Base-by-base conservation (phyloP, 2,797 vertebrate genomes). In the Peromyscus attwateri region DNA sequence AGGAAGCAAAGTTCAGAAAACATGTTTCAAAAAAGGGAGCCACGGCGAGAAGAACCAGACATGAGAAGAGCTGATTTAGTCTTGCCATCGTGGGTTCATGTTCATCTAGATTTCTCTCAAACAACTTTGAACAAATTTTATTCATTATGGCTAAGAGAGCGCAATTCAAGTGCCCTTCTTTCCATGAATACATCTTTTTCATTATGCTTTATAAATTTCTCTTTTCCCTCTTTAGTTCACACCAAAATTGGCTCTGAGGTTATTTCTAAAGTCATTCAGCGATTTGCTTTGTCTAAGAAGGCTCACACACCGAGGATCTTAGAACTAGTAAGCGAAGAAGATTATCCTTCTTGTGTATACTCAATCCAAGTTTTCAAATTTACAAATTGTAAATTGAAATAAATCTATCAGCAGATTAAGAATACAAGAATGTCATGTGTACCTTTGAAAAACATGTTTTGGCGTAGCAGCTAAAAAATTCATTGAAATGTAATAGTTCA, bases 241-340 rank as follows among this genome's bases (percentile, higher is more conserved):
- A 66, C 85, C 95, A 91, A 95, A 96, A 95, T 81, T 96, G 46
- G 43, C 31, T 96, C 96, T 84, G 88, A 95, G 80, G 89, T 97
- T 82, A 95, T 95, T 94, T 98, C 95, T 80, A 92, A 84, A 90
- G 87, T 96, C 92, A 77, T 96, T 92, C 73, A 91, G 70, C 52
- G 94, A 62, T 83, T 91, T 89, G 90, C 77, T 97, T 91, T 97
- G 13, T 19, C 92, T 77, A 49, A 60, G 4, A 49, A 95, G 70
- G 66, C 95, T 98, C 66, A 92, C 9, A 68, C 34, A 46, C 52
- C n/a, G 55, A 95, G 27, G 77, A 97, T 89, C 94, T 94, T 93
- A 94, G 5, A 97, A 73, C 9, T 60, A 97, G 34, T 2, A 89
- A 91, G 49, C 94, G 82, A 77, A 89, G 95, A 96, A 57, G 17